phyloP scores from a whole-genome alignment of 2,888 invertebrate genomes.

The Drosophila subsilvestris region DNA sequence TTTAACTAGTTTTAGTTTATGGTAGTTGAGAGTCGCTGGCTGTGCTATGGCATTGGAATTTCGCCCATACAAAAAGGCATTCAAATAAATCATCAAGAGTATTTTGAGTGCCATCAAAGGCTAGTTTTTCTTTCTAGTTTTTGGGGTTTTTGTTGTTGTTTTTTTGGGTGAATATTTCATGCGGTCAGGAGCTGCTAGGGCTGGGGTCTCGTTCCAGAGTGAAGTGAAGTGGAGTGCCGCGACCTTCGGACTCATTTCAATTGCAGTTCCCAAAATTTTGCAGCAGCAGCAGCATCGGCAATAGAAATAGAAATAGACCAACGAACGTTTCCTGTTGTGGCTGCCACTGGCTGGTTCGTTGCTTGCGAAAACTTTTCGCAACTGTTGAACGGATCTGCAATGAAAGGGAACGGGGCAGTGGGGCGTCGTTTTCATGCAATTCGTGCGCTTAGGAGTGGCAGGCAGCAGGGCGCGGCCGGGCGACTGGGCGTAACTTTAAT shows the following conservation, averaged over 20 bases:
- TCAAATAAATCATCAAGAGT: background rate
- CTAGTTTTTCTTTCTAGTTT: background rate
- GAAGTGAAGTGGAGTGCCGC: slow-evolving; percentile 5
- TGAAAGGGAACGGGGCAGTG: background rate
- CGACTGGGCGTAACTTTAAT: slow-evolving; percentile 62
- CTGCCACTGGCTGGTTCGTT: slow-evolving; percentile 7
- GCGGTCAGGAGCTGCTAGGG: slow-evolving; percentile 33
- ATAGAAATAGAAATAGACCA: slow-evolving; percentile 18
- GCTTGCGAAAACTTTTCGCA: slow-evolving; percentile 31
- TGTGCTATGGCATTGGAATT: too few species aligned
- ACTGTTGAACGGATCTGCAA: slow-evolving; percentile 5
- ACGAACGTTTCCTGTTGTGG: slow-evolving; percentile 45
- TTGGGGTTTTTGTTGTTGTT: background rate
- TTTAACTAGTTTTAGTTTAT: too few species aligned
- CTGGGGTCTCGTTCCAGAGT: slow-evolving; percentile 3
- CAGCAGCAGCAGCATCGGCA: slow-evolving; percentile 14
- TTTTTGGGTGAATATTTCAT: slow-evolving; percentile 51
- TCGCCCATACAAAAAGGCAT: background rate
- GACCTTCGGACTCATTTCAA: slow-evolving; percentile 46
- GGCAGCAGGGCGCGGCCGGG: slow-evolving; percentile 13
- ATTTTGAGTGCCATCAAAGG: background rate
- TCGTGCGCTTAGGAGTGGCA: slow-evolving; percentile 28
- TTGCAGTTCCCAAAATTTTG: slow-evolving; percentile 45
- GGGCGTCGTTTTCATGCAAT: slow-evolving; percentile 43
- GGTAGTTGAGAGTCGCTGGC: too few species aligned